phyloP scores from a whole-genome alignment of 2,797 vertebrate genomes.

The Enteromius paludinosus region DNA sequence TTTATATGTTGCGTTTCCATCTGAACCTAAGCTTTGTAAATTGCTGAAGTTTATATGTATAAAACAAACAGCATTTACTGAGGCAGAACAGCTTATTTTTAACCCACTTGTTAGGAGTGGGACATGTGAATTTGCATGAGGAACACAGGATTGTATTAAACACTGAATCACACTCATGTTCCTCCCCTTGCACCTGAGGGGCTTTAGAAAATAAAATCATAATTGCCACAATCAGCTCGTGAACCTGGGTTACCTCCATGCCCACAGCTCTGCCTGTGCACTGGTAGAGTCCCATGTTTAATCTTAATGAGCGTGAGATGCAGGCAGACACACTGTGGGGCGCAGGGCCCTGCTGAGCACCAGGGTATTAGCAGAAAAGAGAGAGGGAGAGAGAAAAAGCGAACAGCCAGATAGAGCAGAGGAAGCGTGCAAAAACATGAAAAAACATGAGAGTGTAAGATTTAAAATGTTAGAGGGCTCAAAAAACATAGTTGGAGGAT shows the following conservation, averaged over 20 bases:
- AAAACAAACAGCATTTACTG: conserved; percentile 12
- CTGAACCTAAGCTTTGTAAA: background rate
- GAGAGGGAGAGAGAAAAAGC: conserved; percentile 4
- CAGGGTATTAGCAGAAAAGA: conserved; percentile 39
- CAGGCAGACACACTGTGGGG: conserved; percentile 43
- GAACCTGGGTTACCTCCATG: conserved; percentile 52
- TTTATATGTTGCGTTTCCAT: background rate
- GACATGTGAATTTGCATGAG: conserved; percentile 51
- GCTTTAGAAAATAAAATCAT: conserved; percentile 54
- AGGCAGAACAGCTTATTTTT: conserved; percentile 42
- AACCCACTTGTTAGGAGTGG: conserved; percentile 41
- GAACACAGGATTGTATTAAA: conserved; percentile 49
- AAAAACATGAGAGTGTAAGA: conserved; percentile 8
- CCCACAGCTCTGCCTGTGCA: conserved; percentile 44
- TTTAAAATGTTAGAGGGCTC: conserved; percentile 20
- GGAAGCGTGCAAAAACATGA: conserved; percentile 27
- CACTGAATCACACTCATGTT: conserved; percentile 52
- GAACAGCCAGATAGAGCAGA: conserved; percentile 20
- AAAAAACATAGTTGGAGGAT: conserved; percentile 16
- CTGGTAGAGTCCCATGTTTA: conserved; percentile 49
- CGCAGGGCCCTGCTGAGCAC: conserved; percentile 50
- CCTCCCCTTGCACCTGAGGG: conserved; percentile 44
- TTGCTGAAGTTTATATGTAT: background rate
- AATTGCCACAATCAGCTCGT: conserved; percentile 59
- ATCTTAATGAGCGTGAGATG: conserved; percentile 57